Evolutionary conservation across 2,113 vertebrate species (phyloP).

Genomic region (Lagopus muta): DNA sequence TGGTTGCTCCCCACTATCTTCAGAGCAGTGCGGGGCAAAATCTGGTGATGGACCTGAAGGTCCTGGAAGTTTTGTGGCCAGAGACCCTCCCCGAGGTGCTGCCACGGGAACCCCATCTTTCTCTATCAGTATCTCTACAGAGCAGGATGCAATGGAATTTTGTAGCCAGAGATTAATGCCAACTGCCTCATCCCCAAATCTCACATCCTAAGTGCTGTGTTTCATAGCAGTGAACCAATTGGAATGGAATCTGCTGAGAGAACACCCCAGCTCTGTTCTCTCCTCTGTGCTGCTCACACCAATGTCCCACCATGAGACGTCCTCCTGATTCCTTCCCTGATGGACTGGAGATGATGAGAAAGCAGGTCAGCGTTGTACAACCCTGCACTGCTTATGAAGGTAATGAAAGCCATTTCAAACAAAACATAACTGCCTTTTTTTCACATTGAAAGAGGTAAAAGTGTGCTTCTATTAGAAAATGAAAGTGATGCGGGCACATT

Average conservation of each 20-base stretch:
- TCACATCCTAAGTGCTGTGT: background rate
- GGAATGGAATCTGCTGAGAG: background rate
- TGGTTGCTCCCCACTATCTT: background rate
- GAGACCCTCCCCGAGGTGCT: background rate
- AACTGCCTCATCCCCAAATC: background rate
- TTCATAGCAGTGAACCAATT: background rate
- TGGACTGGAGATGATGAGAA: background rate
- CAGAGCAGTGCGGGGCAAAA: background rate
- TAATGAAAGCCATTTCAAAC: fast-evolving
- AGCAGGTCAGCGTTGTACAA: fast-evolving
- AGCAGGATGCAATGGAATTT: fast-evolving
- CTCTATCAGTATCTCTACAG: background rate
- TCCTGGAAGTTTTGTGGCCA: background rate
- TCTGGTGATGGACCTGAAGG: background rate
- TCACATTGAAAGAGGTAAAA: background rate
- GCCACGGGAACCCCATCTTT: background rate
- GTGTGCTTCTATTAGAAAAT: background rate
- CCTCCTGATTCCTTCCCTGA: background rate
- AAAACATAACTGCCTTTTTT: background rate
- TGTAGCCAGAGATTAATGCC: background rate
- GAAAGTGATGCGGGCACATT: background rate
- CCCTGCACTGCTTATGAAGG: background rate
- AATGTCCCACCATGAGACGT: background rate
- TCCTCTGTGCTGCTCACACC: background rate
- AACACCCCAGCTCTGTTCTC: background rate